Percentiles rank a stretch among this genome's conserved stretches.
phyloP scores from a whole-genome alignment of 2,113 vertebrate species.

The Pseudopodoces humilis region DNA sequence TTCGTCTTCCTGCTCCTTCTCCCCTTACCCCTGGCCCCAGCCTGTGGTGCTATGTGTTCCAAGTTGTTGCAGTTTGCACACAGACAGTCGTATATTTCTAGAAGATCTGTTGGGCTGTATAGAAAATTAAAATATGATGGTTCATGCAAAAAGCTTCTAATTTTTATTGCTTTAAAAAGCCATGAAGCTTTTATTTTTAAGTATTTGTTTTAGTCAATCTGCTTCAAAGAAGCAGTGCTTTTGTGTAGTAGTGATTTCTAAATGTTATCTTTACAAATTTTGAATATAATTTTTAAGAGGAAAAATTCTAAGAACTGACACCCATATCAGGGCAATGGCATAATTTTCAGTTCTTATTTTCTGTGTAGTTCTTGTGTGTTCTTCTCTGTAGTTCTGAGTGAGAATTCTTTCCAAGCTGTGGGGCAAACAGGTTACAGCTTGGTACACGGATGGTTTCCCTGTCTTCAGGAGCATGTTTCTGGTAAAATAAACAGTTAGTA shows the following conservation, averaged over 20 bases:
- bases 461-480: background rate
- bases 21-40: fast-evolving
- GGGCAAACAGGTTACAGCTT: background rate
- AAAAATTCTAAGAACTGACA: background rate
- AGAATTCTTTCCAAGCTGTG: background rate
- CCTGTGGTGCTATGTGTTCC: background rate
- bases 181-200: background rate
- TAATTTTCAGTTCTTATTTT: background rate
- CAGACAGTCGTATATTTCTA: background rate
- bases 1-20: background rate
- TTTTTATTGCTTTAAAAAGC: background rate
- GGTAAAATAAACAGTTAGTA: background rate
- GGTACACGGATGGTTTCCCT: background rate
- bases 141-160: background rate
- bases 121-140: background rate
- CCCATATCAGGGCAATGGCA: no score
- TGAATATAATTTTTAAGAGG: background rate
- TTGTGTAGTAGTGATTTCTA: background rate
- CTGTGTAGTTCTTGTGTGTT: background rate
- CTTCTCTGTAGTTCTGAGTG: background rate
- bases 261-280: background rate
- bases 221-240: background rate
- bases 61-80: background rate
- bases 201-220: background rate
- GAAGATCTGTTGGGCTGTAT: background rate